Conservation (phyloP, 2,888 invertebrate species). For the Thyatira batis region DNA sequence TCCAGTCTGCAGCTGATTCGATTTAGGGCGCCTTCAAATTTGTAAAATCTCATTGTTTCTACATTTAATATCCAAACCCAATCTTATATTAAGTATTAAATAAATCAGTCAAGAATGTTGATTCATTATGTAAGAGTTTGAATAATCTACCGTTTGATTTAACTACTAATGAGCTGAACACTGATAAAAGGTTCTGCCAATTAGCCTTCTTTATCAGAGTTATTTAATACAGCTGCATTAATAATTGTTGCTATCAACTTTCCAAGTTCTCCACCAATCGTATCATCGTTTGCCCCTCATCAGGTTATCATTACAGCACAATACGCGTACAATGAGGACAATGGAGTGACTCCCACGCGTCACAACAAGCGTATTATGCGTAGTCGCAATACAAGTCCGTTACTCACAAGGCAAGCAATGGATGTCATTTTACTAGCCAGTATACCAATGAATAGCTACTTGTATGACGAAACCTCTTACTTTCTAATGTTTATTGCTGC, state of each 20-base stretch:
- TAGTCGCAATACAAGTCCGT: constrained; percentile 47
- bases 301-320: constrained; percentile 36
- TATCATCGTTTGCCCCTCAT: neutral
- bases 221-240: too few relatives aligned
- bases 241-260: neutral
- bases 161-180: neutral
- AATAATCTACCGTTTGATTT: neutral
- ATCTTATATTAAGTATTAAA: too few relatives aligned
- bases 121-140: neutral
- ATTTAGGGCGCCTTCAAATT: neutral
- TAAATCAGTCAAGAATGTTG: neutral
- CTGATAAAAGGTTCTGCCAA: neutral
- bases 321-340: constrained; percentile 42
- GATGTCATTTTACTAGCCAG: constrained; percentile 51
- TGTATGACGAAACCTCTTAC: constrained; percentile 62
- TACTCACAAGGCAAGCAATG: constrained; percentile 47
- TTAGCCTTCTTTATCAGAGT: too few relatives aligned
- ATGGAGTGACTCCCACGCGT: constrained; percentile 63
- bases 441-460: constrained; percentile 64
- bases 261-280: neutral
- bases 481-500: constrained; percentile 69
- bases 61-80: too few relatives aligned
- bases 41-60: too few relatives aligned
- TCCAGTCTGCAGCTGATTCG: neutral
- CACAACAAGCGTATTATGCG: constrained; percentile 48